phyloP scores from a whole-genome alignment of 2,113 vertebrate species.

The Trinectes maculatus region DNA sequence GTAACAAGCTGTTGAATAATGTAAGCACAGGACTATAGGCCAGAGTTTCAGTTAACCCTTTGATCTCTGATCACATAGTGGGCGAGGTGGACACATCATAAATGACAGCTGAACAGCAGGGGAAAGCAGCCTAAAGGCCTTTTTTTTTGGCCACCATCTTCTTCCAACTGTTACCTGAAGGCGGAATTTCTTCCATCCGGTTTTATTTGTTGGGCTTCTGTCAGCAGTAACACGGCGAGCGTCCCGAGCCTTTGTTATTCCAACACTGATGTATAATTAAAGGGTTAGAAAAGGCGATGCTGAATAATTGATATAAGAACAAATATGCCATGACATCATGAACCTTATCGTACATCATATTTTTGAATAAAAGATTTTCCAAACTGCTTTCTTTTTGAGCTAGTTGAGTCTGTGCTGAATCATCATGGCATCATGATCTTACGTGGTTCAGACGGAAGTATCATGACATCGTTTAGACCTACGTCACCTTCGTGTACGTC shows the following conservation, averaged over 20 bases:
- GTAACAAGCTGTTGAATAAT: conserved; percentile 82
- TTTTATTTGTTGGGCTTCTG: conserved; percentile 61
- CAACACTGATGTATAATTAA: conserved; percentile 82
- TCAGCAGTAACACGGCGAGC: conserved; percentile 47
- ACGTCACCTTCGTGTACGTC: conserved; percentile 10
- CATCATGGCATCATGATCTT: conserved; percentile 22
- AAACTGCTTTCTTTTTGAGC: conserved; percentile 49
- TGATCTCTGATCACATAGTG: conserved; percentile 74
- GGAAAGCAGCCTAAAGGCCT: conserved; percentile 49
- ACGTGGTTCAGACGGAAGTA: conserved; percentile 7
- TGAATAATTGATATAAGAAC: conserved; percentile 78
- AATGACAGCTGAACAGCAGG: conserved; percentile 65
- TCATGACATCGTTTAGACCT: conserved; percentile 21
- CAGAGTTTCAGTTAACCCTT: conserved; percentile 78
- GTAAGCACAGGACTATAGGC: conserved; percentile 73
- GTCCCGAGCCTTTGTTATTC: conserved; percentile 69
- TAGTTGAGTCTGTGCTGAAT: conserved; percentile 38
- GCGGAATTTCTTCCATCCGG: conserved; percentile 52
- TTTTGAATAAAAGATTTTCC: conserved; percentile 70
- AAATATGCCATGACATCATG: conserved; percentile 72
- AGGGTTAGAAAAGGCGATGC: conserved; percentile 67
- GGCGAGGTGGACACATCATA: conserved; percentile 56
- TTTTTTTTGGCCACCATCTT: conserved; percentile 37
- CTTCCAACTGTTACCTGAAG: conserved; percentile 40
- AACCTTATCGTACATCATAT: conserved; percentile 50